phyloP scores from a whole-genome alignment of 2,113 vertebrate genomes.

The Bujurquina vittata region DNA sequence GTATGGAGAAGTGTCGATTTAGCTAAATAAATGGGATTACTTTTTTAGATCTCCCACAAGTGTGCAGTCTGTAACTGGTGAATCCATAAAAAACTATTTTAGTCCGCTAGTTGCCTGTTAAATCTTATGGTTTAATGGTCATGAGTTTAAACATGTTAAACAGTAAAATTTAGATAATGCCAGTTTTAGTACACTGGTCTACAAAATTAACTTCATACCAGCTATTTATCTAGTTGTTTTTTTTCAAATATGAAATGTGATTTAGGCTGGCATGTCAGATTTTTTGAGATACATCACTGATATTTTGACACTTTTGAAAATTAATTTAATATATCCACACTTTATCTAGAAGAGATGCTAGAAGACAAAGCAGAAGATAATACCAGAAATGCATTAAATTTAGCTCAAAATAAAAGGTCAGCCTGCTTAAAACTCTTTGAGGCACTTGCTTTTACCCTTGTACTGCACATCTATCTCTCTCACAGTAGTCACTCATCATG shows the following conservation, averaged over 20 bases:
- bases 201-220: neutral
- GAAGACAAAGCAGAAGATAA: no score
- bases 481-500: neutral
- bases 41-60: no score
- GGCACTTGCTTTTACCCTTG: neutral
- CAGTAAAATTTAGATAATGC: no score
- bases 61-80: neutral
- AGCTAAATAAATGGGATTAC: no score
- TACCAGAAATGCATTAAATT: neutral
- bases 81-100: neutral
- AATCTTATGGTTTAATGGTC: no score
- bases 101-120: neutral
- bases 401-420: neutral
- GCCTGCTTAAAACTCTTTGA: neutral
- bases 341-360: no score
- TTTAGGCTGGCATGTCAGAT: no score
- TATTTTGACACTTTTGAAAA: no score
- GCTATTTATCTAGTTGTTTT: neutral
- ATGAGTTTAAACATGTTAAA: no score
- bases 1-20: neutral
- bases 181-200: no score
- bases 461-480: neutral
- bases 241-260: neutral
- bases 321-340: no score
- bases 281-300: no score